Percentiles rank a stretch among this genome's conserved stretches.
phyloP scores from a whole-genome alignment of 2,888 invertebrate species.

The Spicauda simplicius region DNA sequence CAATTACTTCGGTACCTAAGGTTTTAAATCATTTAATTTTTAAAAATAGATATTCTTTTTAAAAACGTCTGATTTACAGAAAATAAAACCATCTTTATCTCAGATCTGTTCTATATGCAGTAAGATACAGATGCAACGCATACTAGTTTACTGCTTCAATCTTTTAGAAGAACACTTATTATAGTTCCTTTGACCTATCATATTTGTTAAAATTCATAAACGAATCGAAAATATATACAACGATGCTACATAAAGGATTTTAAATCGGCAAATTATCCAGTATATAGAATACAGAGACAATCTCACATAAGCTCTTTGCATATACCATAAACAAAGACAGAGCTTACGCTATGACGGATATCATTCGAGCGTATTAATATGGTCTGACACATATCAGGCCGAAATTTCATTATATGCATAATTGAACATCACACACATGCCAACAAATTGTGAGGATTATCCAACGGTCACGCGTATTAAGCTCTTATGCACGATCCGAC shows the following conservation, averaged over 20 bases:
- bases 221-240: too few relatives aligned
- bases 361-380: constrained; percentile 33
- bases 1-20: too few relatives aligned
- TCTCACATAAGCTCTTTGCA: constrained; percentile 21
- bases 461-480: constrained; percentile 47
- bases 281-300: constrained; percentile 1
- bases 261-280: neutral
- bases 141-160: too few relatives aligned
- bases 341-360: constrained; percentile 33
- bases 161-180: too few relatives aligned
- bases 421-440: constrained; percentile 46
- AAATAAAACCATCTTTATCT: too few relatives aligned
- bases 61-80: too few relatives aligned
- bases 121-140: too few relatives aligned
- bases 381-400: constrained; percentile 34
- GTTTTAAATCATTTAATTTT: too few relatives aligned
- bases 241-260: neutral
- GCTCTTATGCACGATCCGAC: constrained; percentile 32
- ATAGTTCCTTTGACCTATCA: too few relatives aligned
- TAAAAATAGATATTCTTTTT: too few relatives aligned
- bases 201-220: too few relatives aligned
- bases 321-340: constrained; percentile 26
- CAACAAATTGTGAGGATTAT: constrained; percentile 52
- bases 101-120: too few relatives aligned
- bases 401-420: constrained; percentile 46